Conservation (phyloP, 2,797 vertebrate species). For the Molossus molossus region DNA sequence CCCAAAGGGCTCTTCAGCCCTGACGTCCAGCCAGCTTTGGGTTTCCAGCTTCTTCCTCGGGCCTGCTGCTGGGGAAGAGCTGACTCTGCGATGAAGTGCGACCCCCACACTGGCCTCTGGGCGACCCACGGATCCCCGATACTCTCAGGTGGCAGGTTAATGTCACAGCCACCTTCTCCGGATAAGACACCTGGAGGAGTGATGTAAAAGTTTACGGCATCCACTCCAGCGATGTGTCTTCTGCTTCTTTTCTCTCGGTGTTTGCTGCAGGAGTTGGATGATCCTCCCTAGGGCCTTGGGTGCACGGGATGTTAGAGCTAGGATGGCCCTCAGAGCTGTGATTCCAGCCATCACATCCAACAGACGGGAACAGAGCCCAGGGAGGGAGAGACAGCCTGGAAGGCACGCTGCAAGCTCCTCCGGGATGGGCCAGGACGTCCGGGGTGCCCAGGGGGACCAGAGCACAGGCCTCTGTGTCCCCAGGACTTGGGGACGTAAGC, state of each 20-base stretch:
- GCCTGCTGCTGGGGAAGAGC: background rate
- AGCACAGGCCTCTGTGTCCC: background rate
- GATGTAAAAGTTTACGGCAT: background rate
- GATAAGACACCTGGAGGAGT: background rate
- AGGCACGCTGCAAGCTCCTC: background rate
- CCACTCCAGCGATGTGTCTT: background rate
- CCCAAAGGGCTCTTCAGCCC: background rate
- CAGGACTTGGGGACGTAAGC: conserved; percentile 58
- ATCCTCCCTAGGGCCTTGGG: background rate
- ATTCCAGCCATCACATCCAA: background rate
- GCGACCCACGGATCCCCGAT: background rate
- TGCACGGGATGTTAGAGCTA: background rate
- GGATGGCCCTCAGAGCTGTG: background rate
- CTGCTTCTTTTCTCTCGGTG: background rate
- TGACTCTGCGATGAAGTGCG: background rate
- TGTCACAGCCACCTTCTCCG: conserved; percentile 5
- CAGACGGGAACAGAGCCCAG: background rate
- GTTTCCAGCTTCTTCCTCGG: background rate
- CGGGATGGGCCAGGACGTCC: background rate
- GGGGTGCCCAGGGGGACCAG: background rate
- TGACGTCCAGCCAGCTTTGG: background rate
- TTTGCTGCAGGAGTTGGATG: background rate
- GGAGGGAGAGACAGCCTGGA: background rate
- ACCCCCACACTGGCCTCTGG: background rate
- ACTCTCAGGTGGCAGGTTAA: background rate